phyloP scores from a whole-genome alignment of 2,113 vertebrate genomes.

The Gallinago jamesoni region DNA sequence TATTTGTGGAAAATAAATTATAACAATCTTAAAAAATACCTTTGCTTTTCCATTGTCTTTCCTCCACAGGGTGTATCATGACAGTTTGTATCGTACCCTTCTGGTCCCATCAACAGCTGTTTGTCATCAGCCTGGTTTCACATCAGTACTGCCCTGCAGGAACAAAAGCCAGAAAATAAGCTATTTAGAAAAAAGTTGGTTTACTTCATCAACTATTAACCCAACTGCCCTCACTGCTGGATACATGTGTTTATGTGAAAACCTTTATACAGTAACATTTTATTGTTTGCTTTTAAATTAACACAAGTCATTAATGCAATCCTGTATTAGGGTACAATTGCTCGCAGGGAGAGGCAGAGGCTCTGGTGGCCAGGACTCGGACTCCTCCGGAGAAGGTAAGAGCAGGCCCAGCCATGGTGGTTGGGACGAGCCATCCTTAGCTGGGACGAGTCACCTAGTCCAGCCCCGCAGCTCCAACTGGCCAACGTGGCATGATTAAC shows the following conservation, averaged over 20 bases:
- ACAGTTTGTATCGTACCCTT: background rate
- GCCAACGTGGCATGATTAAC: rapidly evolving
- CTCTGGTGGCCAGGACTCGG: background rate
- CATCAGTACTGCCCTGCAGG: background rate
- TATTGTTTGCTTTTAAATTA: background rate
- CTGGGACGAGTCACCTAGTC: background rate
- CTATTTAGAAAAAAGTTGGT: background rate
- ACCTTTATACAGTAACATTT: background rate
- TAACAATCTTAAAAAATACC: background rate
- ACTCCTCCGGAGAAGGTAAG: background rate
- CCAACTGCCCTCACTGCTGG: background rate
- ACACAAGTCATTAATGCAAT: background rate
- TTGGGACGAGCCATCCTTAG: background rate
- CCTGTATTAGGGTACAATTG: background rate
- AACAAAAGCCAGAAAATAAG: rapidly evolving
- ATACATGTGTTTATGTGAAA: background rate
- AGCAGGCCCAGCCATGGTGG: background rate
- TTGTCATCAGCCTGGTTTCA: background rate
- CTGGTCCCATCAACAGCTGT: background rate
- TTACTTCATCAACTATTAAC: background rate
- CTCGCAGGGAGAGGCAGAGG: background rate
- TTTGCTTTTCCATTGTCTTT: background rate
- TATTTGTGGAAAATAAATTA: constrained; percentile 29
- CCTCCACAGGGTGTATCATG: background rate
- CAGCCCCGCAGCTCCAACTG: background rate